Base-by-base conservation (phyloP, 2,113 vertebrate species). In the Gallinago media region DNA sequence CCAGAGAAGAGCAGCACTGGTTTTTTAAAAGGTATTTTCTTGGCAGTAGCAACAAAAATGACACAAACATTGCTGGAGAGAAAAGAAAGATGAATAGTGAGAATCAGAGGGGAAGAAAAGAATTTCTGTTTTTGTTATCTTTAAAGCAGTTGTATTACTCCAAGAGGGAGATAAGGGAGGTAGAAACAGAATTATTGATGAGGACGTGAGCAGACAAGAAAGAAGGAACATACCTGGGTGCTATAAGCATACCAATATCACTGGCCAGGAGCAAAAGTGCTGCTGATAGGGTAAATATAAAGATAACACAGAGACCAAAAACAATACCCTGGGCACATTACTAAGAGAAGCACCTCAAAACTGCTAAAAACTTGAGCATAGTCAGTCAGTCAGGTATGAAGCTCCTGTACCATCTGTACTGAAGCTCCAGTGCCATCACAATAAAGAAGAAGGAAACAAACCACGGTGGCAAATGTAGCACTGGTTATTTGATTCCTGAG, bases 121-220 rank as follows among this genome's bases (percentile, higher is more conserved):
- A 42, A 85, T 67, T 91, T 79, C 82, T 93, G 58, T 0, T 84
- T 47, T 92, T 80, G 59, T 80, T 94, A 83, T 93, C 82, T 93
- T 95, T 92, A 66, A 74, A 92, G 74, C 4, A 55, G 71, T 92
- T 93, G 67, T 76, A 70, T 92, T 65, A 63, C 59, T 92, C 78
- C 71, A 52, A 89, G 75, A 85, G 44, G 47, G 63, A 95, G 92
- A 94, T 94, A 97, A 90, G 55, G 59, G 21, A 95, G 67, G 75
- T 91, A 90, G 82, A 92, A 97, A 94, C 61, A 95, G 90, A 94
- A 96, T 93, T 96, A 88, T 90, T 92, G 90, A 96, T 95, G 88
- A 95, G 42, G 22, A 59, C 0, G 12, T 49, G 75, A 83, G 63
- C 92, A 93, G 90, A 81, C 72, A 90, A 80, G 78, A 88, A 86